Evolutionary conservation across 2,797 vertebrate genomes (phyloP).

Genomic region (Acomys russatus): DNA sequence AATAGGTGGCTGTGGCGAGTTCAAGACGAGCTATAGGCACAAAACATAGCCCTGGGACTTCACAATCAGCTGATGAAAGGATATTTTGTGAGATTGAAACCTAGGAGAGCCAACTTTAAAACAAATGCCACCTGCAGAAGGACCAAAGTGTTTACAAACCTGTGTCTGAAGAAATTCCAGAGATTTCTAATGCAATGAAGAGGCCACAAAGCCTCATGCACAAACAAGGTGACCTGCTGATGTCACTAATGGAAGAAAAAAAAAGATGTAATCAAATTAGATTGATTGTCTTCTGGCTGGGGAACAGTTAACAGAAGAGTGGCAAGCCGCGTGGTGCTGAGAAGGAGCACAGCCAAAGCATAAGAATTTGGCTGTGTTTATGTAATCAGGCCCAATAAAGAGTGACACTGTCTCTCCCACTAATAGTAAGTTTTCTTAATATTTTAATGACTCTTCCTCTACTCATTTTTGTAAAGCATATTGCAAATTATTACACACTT

Average conservation of each 20-base stretch:
- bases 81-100: slow-evolving; percentile 9
- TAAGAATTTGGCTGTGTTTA: slow-evolving; percentile 49
- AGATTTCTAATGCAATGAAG: slow-evolving; percentile 53
- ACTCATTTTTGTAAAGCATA: slow-evolving; percentile 48
- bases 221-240: slow-evolving; percentile 72
- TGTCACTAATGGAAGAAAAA: slow-evolving; percentile 65
- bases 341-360: slow-evolving; percentile 56
- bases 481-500: neutral
- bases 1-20: neutral
- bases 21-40: neutral
- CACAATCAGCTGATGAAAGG: neutral
- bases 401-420: neutral
- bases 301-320: slow-evolving; percentile 66
- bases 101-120: slow-evolving; percentile 38
- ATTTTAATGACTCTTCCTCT: slow-evolving; percentile 51
- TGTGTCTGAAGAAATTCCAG: slow-evolving; percentile 53
- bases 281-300: slow-evolving; percentile 65
- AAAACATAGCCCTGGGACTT: neutral
- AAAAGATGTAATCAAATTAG: slow-evolving; percentile 72
- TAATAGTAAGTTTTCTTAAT: slow-evolving; percentile 30
- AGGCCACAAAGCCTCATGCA: neutral
- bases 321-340: neutral
- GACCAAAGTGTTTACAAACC: slow-evolving; percentile 53
- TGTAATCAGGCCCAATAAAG: neutral
- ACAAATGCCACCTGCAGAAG: slow-evolving; percentile 42